Evolutionary conservation across 2,888 invertebrate species (phyloP).

Genomic region (Colostygia pectinataria): DNA sequence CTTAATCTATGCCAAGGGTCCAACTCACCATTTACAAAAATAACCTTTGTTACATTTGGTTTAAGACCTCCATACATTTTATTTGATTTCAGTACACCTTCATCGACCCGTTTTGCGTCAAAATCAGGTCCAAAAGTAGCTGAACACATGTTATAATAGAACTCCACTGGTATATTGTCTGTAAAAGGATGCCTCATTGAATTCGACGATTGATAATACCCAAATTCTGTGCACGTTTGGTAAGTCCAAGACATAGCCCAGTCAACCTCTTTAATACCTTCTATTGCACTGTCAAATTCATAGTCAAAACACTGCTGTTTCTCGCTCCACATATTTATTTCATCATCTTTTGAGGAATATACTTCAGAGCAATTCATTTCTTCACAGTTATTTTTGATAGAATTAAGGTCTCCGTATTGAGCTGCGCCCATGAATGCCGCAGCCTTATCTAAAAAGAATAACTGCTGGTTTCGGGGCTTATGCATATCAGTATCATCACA

Average conservation of each 20-base stretch:
- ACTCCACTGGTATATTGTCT: constrained; percentile 64
- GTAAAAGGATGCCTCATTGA: constrained; percentile 83
- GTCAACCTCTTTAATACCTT: constrained; percentile 44
- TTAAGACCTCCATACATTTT: constrained; percentile 70
- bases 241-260: constrained; percentile 83
- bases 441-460: constrained; percentile 61
- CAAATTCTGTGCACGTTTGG: constrained; percentile 91
- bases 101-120: constrained; percentile 56
- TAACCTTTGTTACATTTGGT: constrained; percentile 78
- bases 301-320: constrained; percentile 52
- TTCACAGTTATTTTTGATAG: constrained; percentile 54
- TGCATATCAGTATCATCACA: constrained; percentile 59
- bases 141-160: constrained; percentile 64
- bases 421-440: constrained; percentile 53
- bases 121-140: constrained; percentile 68
- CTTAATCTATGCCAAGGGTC: constrained; percentile 84
- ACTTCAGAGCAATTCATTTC: constrained; percentile 32
- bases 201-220: constrained; percentile 86
- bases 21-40: constrained; percentile 83
- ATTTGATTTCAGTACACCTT: constrained; percentile 68
- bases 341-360: constrained; percentile 38
- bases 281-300: constrained; percentile 57
- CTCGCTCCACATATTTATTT: constrained; percentile 42
- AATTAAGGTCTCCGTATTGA: constrained; percentile 57
- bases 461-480: constrained; percentile 54